These are phyloP conservation scores for Crematogaster levior DNA, from an alignment of 2,888 invertebrate genomes.

Conservation along the genomic window DNA sequence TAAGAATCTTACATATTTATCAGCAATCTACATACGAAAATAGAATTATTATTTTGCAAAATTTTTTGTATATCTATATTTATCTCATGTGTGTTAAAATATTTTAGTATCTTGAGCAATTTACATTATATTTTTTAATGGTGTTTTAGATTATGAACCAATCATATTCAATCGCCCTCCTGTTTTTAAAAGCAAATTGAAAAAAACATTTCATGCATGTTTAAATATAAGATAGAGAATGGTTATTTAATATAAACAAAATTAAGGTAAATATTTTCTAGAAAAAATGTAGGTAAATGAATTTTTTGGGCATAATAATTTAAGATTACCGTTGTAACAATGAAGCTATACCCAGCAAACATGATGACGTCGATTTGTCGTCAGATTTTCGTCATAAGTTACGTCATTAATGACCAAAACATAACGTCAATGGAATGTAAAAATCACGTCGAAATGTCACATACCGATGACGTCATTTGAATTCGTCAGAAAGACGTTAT, in stretches of 20 bases:
- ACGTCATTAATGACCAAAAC: too few relatives aligned
- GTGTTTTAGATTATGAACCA: slow-evolving; percentile 72
- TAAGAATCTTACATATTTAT: slow-evolving; percentile 48
- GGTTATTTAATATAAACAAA: not conserved
- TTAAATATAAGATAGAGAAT: not conserved
- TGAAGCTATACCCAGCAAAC: too few relatives aligned
- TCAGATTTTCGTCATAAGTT: too few relatives aligned
- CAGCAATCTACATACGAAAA: slow-evolving; percentile 20
- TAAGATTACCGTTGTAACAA: not conserved
- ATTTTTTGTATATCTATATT: too few relatives aligned
- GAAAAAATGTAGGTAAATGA: not conserved
- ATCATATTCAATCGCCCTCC: slow-evolving; percentile 71
- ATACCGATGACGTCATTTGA: too few relatives aligned
- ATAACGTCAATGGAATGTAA: too few relatives aligned
- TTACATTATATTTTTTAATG: not conserved
- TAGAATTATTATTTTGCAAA: not conserved
- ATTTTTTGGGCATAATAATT: not conserved
- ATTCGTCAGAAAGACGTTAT: too few relatives aligned
- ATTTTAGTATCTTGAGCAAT: too few relatives aligned
- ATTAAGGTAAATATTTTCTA: not conserved
- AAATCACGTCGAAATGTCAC: too few relatives aligned
- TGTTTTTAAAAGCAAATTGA: slow-evolving; percentile 62
- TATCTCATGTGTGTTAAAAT: too few relatives aligned
- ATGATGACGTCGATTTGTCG: too few relatives aligned
- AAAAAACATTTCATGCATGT: not conserved